A percentile compares a stretch with the other conserved stretches of the same genome.
phyloP scores from a whole-genome alignment of 2,797 vertebrate species.

The Darevskia nairensis region DNA sequence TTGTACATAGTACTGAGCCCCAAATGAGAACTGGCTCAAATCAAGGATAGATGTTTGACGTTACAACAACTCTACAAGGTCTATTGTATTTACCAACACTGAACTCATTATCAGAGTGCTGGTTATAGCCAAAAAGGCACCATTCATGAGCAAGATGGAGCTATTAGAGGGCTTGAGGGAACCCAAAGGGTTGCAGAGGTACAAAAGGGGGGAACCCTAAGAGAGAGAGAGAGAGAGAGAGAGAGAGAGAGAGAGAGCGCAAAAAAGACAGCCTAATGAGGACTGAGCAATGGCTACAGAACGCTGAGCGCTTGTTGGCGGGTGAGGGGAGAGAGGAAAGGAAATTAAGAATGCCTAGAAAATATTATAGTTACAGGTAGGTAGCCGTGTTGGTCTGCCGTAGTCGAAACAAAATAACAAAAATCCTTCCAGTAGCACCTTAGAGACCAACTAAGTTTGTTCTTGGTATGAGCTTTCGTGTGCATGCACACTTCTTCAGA shows the following conservation, averaged over 20 bases:
- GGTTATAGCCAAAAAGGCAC: neutral
- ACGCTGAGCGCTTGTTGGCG: neutral
- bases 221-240: too few species aligned
- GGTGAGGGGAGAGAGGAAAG: too few species aligned
- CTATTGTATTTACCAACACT: neutral
- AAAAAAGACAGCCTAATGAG: too few species aligned
- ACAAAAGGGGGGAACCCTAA: neutral
- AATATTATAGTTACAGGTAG: too few species aligned
- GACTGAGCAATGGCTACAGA: neutral
- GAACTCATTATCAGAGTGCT: neutral
- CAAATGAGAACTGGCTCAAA: neutral
- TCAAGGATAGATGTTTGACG: neutral
- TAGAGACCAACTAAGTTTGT: too few species aligned
- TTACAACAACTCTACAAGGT: neutral
- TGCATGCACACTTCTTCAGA: too few species aligned
- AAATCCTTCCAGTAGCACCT: too few species aligned
- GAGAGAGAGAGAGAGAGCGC: too few species aligned
- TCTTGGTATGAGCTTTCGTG: too few species aligned
- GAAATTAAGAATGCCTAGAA: too few species aligned
- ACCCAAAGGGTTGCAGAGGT: neutral
- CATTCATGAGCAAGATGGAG: neutral
- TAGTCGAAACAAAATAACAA: too few species aligned
- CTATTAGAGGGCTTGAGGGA: neutral
- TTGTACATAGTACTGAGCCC: neutral
- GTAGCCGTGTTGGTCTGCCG: too few species aligned